These are phyloP conservation scores for Luperina testacea DNA, from an alignment of 2,888 invertebrate species.

Conservation along the genomic window DNA sequence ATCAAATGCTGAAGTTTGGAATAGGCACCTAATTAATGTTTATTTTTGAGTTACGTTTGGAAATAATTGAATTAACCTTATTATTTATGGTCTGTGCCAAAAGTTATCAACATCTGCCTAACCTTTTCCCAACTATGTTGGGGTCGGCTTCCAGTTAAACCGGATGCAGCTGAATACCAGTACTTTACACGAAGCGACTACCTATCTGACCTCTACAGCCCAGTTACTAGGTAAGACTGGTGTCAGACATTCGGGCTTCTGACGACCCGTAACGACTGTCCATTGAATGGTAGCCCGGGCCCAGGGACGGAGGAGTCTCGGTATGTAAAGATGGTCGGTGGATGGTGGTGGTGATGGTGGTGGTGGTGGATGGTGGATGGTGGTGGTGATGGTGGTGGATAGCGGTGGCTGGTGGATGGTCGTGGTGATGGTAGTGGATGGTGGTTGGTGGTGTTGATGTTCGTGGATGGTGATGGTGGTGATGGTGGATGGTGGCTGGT, in stretches of 20 bases:
- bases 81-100: not conserved
- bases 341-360: not conserved
- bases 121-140: not conserved
- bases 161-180: not conserved
- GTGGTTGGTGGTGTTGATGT: not conserved
- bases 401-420: too few species aligned
- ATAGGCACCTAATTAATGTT: constrained; percentile 12
- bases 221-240: not conserved
- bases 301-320: not conserved
- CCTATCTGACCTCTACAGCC: too few species aligned
- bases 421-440: not conserved
- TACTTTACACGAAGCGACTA: too few species aligned
- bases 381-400: too few species aligned
- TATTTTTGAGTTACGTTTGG: not conserved
- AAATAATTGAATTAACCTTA: not conserved
- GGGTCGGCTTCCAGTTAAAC: not conserved
- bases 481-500: too few species aligned
- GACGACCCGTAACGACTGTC: not conserved
- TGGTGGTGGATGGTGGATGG: too few species aligned
- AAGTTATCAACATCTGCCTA: not conserved
- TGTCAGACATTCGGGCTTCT: not conserved
- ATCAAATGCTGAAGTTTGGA: constrained; percentile 11
- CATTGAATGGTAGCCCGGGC: not conserved
- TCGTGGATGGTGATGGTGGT: too few species aligned
- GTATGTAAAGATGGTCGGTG: not conserved